Percentiles rank a stretch among this genome's conserved stretches.
phyloP scores from a whole-genome alignment of 2,113 vertebrate species.

The Toxotes jaculatrix region DNA sequence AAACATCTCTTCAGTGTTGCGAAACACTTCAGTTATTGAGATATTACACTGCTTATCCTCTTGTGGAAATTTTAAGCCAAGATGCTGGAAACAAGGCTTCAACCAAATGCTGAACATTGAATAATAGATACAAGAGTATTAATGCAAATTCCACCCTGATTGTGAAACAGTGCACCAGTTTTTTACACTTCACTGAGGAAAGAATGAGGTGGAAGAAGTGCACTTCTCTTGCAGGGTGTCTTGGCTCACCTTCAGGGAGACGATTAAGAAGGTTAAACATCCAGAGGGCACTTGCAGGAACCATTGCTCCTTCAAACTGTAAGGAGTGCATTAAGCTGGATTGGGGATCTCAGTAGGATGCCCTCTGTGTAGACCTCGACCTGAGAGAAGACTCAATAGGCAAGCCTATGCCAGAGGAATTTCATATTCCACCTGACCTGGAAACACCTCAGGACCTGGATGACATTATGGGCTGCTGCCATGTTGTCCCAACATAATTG shows the following conservation, averaged over 20 bases:
- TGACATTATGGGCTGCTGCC: neutral
- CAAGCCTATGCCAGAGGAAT: neutral
- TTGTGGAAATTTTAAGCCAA: neutral
- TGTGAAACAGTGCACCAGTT: neutral
- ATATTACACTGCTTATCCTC: neutral
- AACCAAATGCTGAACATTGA: neutral
- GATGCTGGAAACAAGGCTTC: neutral
- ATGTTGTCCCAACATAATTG: neutral
- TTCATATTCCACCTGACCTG: neutral
- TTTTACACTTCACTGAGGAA: neutral
- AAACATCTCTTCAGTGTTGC: neutral
- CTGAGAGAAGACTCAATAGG: neutral
- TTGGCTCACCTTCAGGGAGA: constrained; percentile 2
- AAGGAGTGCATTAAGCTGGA: neutral
- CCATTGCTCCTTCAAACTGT: neutral
- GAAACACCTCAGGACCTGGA: neutral
- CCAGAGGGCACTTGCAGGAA: neutral
- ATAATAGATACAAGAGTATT: neutral
- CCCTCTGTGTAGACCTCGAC: neutral
- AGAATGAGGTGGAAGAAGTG: neutral
- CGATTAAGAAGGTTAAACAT: neutral
- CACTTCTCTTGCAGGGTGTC: neutral
- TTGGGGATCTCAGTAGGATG: neutral
- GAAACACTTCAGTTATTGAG: neutral
- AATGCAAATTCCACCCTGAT: neutral